A percentile compares a stretch with the other conserved stretches of the same genome.
Evolutionary conservation across 2,888 invertebrate species (phyloP).

Genomic region (Scaptomyza caliginosa): DNA sequence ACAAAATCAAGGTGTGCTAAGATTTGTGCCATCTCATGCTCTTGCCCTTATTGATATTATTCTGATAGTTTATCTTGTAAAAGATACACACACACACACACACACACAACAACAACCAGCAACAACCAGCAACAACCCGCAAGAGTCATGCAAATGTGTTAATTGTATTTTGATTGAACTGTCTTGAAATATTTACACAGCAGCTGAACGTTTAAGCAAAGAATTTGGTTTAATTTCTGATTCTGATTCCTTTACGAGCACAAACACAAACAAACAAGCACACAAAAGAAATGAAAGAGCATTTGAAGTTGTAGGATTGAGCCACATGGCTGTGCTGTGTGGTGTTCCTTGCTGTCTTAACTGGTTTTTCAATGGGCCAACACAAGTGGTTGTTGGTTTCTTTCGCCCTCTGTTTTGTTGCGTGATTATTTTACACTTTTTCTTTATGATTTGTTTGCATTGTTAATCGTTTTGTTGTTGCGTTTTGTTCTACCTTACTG

Average conservation of each 20-base stretch:
- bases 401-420: slow-evolving; percentile 10
- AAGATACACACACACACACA: slow-evolving; percentile 20
- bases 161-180: slow-evolving; percentile 76
- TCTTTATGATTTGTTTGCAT: slow-evolving; percentile 17
- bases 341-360: slow-evolving; percentile 17
- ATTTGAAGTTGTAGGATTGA: slow-evolving; percentile 14
- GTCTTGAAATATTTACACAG: slow-evolving; percentile 65
- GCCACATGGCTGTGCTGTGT: slow-evolving; percentile 6
- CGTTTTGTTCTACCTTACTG: not conserved
- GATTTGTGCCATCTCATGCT: slow-evolving; percentile 48
- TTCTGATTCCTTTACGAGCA: slow-evolving; percentile 4
- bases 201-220: slow-evolving; percentile 32
- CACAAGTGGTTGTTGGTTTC: slow-evolving; percentile 10
- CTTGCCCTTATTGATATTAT: slow-evolving; percentile 56
- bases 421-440: slow-evolving; percentile 46
- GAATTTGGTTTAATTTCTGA: slow-evolving; percentile 34
- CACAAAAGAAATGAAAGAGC: slow-evolving; percentile 1
- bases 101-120: not conserved
- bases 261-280: slow-evolving; percentile 6
- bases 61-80: slow-evolving; percentile 63
- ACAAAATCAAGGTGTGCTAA: slow-evolving; percentile 48
- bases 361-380: slow-evolving; percentile 41
- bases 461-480: slow-evolving; percentile 1
- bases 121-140: slow-evolving; percentile 1
- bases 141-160: slow-evolving; percentile 57